Evolutionary conservation across 2,113 vertebrate species (phyloP).

Genomic region (Oncorhynchus tshawytscha): DNA sequence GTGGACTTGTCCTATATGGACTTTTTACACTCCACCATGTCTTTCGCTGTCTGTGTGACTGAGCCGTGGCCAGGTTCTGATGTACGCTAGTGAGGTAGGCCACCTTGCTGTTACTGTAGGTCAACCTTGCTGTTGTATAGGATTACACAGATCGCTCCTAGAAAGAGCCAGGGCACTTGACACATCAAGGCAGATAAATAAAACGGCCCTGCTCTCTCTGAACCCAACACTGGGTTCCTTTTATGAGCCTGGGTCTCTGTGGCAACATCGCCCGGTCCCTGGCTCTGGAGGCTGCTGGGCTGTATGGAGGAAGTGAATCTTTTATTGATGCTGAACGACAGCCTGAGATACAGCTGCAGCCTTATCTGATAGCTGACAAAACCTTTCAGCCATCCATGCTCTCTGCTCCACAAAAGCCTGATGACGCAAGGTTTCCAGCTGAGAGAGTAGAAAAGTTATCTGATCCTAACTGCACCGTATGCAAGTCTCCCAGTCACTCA

Average conservation of each 20-base stretch:
- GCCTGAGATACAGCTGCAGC: neutral
- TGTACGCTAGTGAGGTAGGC: neutral
- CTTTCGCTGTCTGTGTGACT: conserved; percentile 4
- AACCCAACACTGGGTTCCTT: neutral
- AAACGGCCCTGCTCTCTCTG: neutral
- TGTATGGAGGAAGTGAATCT: neutral
- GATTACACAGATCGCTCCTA: too few relatives aligned
- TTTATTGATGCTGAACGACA: conserved; percentile 2
- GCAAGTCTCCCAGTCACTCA: conserved; percentile 1
- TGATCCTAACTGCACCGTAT: conserved; percentile 1
- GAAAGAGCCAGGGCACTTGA: neutral
- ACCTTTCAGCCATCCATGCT: conserved; percentile 4
- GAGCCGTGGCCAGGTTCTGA: conserved; percentile 14
- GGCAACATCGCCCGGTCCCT: neutral
- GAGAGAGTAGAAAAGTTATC: conserved; percentile 8
- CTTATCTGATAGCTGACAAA: conserved; percentile 30
- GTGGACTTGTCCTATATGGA: neutral
- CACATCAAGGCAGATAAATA: neutral
- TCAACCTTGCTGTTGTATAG: too few relatives aligned
- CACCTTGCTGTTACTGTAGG: neutral
- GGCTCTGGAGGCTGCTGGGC: neutral
- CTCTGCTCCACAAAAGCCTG: neutral
- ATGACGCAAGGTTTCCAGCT: neutral
- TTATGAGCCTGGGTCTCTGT: conserved; percentile 3
- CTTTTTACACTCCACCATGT: conserved; percentile 17